phyloP scores from a whole-genome alignment of 2,888 invertebrate species.

The Tetragonula carbonaria region DNA sequence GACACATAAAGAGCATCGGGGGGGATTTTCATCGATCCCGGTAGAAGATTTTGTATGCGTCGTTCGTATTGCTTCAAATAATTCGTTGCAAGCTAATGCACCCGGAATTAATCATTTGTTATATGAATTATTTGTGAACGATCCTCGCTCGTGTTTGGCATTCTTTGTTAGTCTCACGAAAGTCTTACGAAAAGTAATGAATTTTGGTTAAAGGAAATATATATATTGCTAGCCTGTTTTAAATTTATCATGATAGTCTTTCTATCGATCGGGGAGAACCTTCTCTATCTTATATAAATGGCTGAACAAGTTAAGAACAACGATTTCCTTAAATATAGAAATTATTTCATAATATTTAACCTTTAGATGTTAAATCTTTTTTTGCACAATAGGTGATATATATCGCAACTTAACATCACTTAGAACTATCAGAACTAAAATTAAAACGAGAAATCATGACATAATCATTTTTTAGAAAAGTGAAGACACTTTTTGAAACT shows the following conservation, averaged over 20 bases:
- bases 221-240: background rate
- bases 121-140: background rate
- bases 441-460: too few species aligned
- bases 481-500: too few species aligned
- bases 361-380: background rate
- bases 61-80: background rate
- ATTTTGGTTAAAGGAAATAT: background rate
- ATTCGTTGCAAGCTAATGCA: conserved; percentile 4
- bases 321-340: background rate
- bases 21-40: background rate
- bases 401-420: too few species aligned
- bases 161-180: background rate
- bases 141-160: too few species aligned
- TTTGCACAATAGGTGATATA: too few species aligned
- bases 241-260: too few species aligned
- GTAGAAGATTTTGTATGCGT: background rate
- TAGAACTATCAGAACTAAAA: too few species aligned
- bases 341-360: background rate
- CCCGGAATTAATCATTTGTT: conserved; percentile 7
- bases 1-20: conserved; percentile 14
- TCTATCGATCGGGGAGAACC: background rate
- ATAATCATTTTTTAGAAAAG: too few species aligned
- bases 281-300: background rate
- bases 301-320: rapidly evolving
- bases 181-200: background rate